phyloP scores from a whole-genome alignment of 2,113 vertebrate species.

The Trematomus loennbergii region DNA sequence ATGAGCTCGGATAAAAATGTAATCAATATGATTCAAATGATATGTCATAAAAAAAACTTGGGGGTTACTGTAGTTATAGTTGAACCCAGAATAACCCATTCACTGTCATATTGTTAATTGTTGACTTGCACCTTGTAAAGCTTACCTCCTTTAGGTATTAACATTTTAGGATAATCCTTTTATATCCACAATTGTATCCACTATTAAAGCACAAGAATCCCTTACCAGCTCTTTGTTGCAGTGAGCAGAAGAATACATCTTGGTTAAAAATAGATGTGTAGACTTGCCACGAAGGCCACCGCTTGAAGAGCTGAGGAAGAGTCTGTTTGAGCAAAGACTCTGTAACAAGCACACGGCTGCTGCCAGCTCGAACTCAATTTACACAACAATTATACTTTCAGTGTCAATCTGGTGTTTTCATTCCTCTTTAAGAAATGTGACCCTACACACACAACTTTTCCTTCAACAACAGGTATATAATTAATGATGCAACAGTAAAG shows the following conservation, averaged over 20 bases:
- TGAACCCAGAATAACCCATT: background rate
- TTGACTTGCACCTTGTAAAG: background rate
- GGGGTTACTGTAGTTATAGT: too few species aligned
- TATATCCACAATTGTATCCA: background rate
- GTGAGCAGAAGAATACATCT: conserved; percentile 11
- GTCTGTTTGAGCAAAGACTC: conserved; percentile 26
- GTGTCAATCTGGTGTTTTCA: conserved; percentile 25
- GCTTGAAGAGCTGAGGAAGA: conserved; percentile 16
- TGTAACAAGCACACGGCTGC: conserved; percentile 35
- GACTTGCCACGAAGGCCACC: conserved; percentile 28
- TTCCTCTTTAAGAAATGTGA: conserved; percentile 17
- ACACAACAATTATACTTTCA: conserved; percentile 21
- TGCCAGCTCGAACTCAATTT: conserved; percentile 29
- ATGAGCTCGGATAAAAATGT: background rate
- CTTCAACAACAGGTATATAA: too few species aligned
- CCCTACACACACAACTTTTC: background rate
- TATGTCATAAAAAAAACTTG: background rate
- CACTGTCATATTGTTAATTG: background rate
- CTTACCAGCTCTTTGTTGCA: background rate
- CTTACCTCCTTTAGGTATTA: background rate
- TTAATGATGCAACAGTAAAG: background rate
- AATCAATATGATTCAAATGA: background rate
- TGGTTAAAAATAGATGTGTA: conserved; percentile 42
- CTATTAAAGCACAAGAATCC: background rate
- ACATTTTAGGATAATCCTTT: background rate